Conservation (phyloP, 2,797 vertebrate species). For the Poecilia wingei region DNA sequence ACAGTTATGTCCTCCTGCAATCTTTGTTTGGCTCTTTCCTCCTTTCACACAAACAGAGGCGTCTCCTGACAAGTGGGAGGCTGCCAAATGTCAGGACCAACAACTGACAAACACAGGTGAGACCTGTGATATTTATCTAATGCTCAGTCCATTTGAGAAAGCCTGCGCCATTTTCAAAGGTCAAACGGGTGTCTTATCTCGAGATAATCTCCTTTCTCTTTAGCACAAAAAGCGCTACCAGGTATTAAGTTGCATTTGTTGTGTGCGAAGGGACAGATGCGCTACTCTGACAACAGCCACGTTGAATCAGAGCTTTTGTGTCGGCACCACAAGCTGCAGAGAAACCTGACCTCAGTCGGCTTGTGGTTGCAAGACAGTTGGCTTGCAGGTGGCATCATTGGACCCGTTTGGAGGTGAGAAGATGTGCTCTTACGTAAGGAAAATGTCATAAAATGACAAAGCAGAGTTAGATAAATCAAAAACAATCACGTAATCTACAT, state of each 20-base stretch:
- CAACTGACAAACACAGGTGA: slow-evolving; percentile 55
- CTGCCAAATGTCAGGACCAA: slow-evolving; percentile 63
- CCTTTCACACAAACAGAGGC: slow-evolving; percentile 34
- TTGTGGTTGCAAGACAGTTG: slow-evolving; percentile 7
- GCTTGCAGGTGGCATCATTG: slow-evolving; percentile 14
- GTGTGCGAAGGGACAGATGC: slow-evolving; percentile 28
- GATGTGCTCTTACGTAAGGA: neutral
- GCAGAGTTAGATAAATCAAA: neutral
- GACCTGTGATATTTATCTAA: slow-evolving; percentile 70
- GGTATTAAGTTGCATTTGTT: slow-evolving; percentile 36
- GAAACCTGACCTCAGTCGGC: slow-evolving; percentile 16
- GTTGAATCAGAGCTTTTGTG: slow-evolving; percentile 54
- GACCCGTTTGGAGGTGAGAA: slow-evolving; percentile 8
- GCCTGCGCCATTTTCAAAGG: slow-evolving; percentile 51
- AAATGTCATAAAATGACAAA: slow-evolving; percentile 7
- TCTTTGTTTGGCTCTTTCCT: slow-evolving; percentile 8
- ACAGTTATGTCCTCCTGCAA: neutral
- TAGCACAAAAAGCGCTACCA: slow-evolving; percentile 25
- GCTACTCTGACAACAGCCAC: slow-evolving; percentile 30
- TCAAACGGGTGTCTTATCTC: slow-evolving; percentile 55
- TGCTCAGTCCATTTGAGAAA: slow-evolving; percentile 49
- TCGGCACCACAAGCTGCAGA: slow-evolving; percentile 15
- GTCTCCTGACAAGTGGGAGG: slow-evolving; percentile 45
- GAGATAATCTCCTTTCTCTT: slow-evolving; percentile 55
- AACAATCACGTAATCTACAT: neutral